A percentile compares a stretch with the other conserved stretches of the same genome.
Conservation (phyloP, 1,140 invertebrate genomes). For the Tetramorium simillimum region DNA sequence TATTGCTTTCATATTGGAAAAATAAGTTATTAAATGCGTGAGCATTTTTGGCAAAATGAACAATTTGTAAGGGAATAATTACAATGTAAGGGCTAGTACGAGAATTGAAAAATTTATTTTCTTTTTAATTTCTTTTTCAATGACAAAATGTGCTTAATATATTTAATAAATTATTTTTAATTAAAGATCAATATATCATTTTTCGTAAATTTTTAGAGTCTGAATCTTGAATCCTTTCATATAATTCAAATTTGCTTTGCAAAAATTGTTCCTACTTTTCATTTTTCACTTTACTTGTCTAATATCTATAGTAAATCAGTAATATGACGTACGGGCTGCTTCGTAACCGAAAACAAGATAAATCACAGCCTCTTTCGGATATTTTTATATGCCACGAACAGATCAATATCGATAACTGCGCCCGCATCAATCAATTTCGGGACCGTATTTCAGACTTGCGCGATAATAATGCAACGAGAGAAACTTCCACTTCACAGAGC, state of each 20-base stretch:
- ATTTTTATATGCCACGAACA: conserved; percentile 39
- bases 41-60: neutral
- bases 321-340: neutral
- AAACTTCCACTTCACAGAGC: conserved; percentile 20
- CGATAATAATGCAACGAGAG: conserved; percentile 17
- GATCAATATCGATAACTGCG: conserved; percentile 35
- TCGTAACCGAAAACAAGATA: conserved; percentile 46
- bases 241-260: neutral
- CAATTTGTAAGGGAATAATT: neutral
- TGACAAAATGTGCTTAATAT: neutral
- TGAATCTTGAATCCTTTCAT: neutral
- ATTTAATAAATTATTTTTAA: neutral
- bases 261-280: neutral
- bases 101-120: neutral
- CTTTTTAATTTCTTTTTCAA: neutral
- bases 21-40: neutral
- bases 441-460: conserved; percentile 2
- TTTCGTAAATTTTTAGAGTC: neutral
- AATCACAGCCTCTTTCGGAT: conserved; percentile 31
- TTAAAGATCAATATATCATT: neutral
- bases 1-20: neutral
- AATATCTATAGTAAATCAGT: neutral
- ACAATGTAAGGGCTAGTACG: neutral
- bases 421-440: conserved; percentile 47
- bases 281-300: neutral